Evolutionary conservation across 1,140 invertebrate species (phyloP).

Genomic region (Steinernema feltiae): DNA sequence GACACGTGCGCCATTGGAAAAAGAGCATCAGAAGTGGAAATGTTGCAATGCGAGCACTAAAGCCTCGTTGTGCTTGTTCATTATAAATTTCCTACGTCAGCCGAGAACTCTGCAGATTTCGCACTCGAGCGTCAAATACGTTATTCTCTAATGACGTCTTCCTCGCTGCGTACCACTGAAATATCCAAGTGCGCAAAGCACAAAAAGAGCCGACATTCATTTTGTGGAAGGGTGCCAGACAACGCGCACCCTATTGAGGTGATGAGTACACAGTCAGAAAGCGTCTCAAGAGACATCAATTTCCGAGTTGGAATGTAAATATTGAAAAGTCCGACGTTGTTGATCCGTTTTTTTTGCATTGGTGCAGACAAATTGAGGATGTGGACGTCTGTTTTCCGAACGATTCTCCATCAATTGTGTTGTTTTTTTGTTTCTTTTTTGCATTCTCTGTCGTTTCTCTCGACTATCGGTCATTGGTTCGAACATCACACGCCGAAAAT

Average conservation of each 20-base stretch:
- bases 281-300: neutral
- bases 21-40: neutral
- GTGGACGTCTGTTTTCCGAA: neutral
- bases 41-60: neutral
- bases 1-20: neutral
- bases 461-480: neutral
- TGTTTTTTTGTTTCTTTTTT: neutral
- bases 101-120: neutral
- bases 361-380: neutral
- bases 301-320: slow-evolving; percentile 9
- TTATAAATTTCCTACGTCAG: neutral
- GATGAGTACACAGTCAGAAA: neutral
- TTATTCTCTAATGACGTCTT: neutral
- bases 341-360: neutral
- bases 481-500: neutral
- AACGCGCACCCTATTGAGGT: neutral
- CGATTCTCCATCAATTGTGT: neutral
- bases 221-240: neutral
- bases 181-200: neutral
- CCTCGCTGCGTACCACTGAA: too few relatives aligned
- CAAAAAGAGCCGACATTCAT: too few relatives aligned
- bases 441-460: neutral
- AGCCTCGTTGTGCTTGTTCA: neutral
- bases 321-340: neutral
- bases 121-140: neutral